phyloP scores from a whole-genome alignment of 2,113 vertebrate species.

The Motacilla alba region DNA sequence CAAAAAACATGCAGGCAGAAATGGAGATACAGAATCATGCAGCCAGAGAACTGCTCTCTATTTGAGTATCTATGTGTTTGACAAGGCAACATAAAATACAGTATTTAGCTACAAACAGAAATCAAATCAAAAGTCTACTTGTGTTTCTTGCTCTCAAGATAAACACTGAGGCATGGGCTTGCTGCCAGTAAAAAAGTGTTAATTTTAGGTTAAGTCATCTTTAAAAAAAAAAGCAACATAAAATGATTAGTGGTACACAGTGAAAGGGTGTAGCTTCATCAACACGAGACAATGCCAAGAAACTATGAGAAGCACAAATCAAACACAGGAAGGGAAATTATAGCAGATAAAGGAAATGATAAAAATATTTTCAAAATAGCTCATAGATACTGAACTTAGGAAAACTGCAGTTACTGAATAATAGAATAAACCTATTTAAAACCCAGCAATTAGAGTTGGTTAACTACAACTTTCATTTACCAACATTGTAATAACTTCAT shows the following conservation, averaged over 20 bases:
- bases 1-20: not conserved
- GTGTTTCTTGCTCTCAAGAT: not conserved
- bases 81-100: not conserved
- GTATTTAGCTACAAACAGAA: not conserved
- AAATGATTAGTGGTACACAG: not conserved
- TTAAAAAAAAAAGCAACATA: not conserved
- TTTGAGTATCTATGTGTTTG: not conserved
- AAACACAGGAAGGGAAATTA: not conserved
- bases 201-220: not conserved
- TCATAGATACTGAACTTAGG: not conserved
- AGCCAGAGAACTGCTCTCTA: not conserved
- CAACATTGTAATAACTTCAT: not conserved
- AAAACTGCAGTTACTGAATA: not conserved
- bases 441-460: not conserved
- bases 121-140: not conserved
- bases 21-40: not conserved
- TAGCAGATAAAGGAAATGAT: not conserved
- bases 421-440: not conserved
- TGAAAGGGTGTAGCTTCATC: not conserved
- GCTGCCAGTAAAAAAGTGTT: not conserved
- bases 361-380: not conserved
- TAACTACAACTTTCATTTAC: not conserved
- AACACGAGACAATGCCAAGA: not conserved
- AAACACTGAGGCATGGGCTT: not conserved
- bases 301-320: not conserved